Base-by-base conservation (phyloP, 2,888 invertebrate species). In the Cheilosia vulpina region DNA sequence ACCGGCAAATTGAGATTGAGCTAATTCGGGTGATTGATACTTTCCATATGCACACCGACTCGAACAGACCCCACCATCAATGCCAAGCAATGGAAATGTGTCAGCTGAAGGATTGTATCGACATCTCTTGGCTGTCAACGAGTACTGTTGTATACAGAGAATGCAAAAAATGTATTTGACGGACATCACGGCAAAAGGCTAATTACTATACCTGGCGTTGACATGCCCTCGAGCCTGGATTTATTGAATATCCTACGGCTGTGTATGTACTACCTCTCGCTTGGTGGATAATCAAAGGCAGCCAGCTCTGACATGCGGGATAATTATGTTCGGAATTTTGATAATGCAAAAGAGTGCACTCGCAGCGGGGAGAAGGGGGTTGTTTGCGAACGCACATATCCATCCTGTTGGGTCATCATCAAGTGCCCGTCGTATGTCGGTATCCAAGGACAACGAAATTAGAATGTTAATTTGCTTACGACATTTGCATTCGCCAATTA, bases 381-480 rank as follows among this genome's bases (percentile, higher is more conserved):
- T 11, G 9, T 19, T 11, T 13, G 27, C 0, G 24, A 4, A 43
- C 55, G 4, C 15, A 21, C 13, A 15, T 34, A 47, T 53, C 17
- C 47, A n/a, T 66, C 50, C 31, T 27, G 43, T 45, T 62, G 27
- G 31, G 34, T 9, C 50, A 58, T 55, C 38, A 4, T 38, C 38
- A 66, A 77, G 72, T 81, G 50, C 41, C 38, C 11, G 57, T 52
- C 38, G n/a, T 27, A 17, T n/a, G 15, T 4, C 27, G n/a, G 17
- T 50, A 52, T 58, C 68, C 60, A 62, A 81, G 85, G 85, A 85
- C 79, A 79, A 79, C 60, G 21, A 72, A 76, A 81, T 58, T 80
- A 77, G 81, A 72, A 85, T 81, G 81, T 81, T 81, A 81, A 85
- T 81, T 76, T 81, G 76, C 81, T 72, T 72, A 80, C 75, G 81